Evolutionary conservation across 1,140 invertebrate genomes (phyloP).

Genomic region (Diachasmimorpha longicaudata): DNA sequence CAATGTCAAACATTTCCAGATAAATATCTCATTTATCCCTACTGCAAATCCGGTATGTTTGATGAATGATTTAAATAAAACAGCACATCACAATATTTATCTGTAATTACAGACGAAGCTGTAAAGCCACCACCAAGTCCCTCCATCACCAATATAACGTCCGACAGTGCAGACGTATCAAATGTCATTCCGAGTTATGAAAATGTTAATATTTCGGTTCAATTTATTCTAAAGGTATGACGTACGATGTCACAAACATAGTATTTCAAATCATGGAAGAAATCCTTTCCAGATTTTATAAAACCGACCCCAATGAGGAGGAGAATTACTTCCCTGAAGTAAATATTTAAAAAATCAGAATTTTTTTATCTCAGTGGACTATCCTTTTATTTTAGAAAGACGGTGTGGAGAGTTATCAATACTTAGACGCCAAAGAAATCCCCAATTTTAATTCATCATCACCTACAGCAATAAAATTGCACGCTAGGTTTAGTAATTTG

Average conservation of each 20-base stretch:
- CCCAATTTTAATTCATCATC: background rate
- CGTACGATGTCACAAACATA: no score
- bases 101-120: background rate
- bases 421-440: background rate
- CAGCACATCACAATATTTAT: background rate
- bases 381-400: no score
- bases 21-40: slow-evolving; percentile 25
- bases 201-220: background rate
- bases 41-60: slow-evolving; percentile 33
- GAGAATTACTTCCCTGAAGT: no score
- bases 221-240: background rate
- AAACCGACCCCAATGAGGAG: no score
- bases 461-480: background rate
- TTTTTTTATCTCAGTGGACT: no score
- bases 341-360: no score
- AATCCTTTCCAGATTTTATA: no score
- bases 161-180: background rate
- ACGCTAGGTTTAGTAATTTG: background rate
- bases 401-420: background rate
- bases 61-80: background rate
- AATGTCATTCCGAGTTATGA: background rate
- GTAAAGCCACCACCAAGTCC: background rate
- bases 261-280: no score
- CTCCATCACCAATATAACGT: background rate
- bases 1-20: slow-evolving; percentile 13